These are phyloP conservation scores for Hylaeus volcanicus DNA, from an alignment of 1,140 invertebrate genomes.

Conservation along the genomic window DNA sequence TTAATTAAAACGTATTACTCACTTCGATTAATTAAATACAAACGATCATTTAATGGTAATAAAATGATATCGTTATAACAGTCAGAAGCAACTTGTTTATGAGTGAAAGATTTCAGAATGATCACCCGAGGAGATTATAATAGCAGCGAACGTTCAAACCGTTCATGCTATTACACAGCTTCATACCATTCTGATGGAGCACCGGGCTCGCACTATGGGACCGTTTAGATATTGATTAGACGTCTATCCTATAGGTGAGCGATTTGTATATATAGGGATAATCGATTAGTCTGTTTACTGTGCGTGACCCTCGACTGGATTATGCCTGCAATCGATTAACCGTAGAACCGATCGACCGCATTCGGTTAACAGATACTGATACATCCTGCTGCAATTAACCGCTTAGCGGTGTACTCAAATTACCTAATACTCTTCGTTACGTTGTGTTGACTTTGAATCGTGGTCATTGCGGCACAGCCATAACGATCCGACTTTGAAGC, in stretches of 20 bases:
- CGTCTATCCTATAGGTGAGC: slow-evolving; percentile 44
- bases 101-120: background rate
- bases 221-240: slow-evolving; percentile 56
- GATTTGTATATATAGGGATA: slow-evolving; percentile 66
- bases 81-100: too few species aligned
- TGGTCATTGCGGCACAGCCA: background rate
- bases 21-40: too few species aligned
- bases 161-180: background rate
- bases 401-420: slow-evolving; percentile 64
- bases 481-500: slow-evolving; percentile 30
- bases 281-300: slow-evolving; percentile 64
- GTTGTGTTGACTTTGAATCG: slow-evolving; percentile 56
- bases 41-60: too few species aligned
- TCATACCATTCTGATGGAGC: background rate
- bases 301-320: slow-evolving; percentile 61
- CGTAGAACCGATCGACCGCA: slow-evolving; percentile 60
- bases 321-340: slow-evolving; percentile 66
- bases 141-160: too few species aligned
- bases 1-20: too few species aligned
- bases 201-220: slow-evolving; percentile 1
- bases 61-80: too few species aligned
- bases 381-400: slow-evolving; percentile 65
- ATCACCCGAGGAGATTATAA: background rate
- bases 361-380: slow-evolving; percentile 66
- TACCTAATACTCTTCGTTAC: slow-evolving; percentile 62